Percentiles rank a stretch among this genome's conserved stretches.
Conservation (phyloP, 1,140 invertebrate species). For the Zaprionus camerounensis region DNA sequence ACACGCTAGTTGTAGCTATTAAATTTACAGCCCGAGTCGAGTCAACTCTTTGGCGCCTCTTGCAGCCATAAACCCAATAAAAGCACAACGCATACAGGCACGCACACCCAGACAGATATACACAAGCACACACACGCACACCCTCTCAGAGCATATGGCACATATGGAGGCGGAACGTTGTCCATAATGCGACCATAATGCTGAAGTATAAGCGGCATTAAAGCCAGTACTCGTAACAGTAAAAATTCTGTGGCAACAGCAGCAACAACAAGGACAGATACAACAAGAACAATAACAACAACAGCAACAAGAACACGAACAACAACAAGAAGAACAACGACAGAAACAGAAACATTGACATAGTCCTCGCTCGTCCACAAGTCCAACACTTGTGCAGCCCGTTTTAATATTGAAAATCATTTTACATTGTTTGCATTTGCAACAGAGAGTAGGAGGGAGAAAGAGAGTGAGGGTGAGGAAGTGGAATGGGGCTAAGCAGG, state of each 20-base stretch:
- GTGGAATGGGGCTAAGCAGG: neutral
- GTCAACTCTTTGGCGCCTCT: constrained; percentile 36
- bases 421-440: constrained; percentile 62
- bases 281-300: constrained; percentile 3
- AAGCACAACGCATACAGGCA: constrained; percentile 14
- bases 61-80: constrained; percentile 22
- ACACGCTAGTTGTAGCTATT: constrained; percentile 22
- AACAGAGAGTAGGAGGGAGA: neutral
- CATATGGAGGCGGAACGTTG: constrained; percentile 30
- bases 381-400: constrained; percentile 35
- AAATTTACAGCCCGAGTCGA: constrained; percentile 34
- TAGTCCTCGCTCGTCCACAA: constrained; percentile 12
- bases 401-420: constrained; percentile 62
- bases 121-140: neutral
- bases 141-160: constrained; percentile 31
- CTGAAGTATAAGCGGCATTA: constrained; percentile 45
- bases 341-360: constrained; percentile 18
- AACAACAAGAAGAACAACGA: constrained; percentile 6
- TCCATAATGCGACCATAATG: constrained; percentile 53
- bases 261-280: constrained; percentile 12
- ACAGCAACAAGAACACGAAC: neutral
- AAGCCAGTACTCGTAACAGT: constrained; percentile 36
- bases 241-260: constrained; percentile 25
- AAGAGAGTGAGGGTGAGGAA: neutral
- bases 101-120: neutral